Evolutionary conservation across 2,888 invertebrate species (phyloP).

Genomic region (Pandemis cinnamomeana): DNA sequence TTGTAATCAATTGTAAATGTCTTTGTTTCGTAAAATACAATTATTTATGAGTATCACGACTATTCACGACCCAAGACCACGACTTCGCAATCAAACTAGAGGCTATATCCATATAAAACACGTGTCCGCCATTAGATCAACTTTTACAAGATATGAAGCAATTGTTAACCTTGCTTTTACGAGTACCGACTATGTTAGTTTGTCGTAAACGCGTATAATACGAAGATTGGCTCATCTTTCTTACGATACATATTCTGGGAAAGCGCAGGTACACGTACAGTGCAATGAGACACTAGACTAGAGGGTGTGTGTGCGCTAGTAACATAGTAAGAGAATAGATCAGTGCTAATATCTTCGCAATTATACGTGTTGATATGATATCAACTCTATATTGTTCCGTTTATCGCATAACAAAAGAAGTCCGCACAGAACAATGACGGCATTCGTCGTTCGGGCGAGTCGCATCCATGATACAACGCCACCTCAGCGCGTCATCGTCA

Average conservation of each 20-base stretch:
- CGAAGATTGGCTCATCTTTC: not conserved
- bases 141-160: slow-evolving; percentile 7
- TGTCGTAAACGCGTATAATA: not conserved
- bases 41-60: not conserved
- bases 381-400: not conserved
- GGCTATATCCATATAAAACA: not conserved
- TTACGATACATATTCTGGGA: not conserved
- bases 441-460: not conserved
- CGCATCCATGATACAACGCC: not conserved
- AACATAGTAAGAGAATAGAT: not conserved
- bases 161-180: slow-evolving; percentile 25
- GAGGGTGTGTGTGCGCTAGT: not conserved
- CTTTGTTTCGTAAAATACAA: not conserved
- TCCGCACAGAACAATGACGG: not conserved
- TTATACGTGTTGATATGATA: not conserved
- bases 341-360: not conserved
- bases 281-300: too few relatives aligned
- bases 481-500: not conserved
- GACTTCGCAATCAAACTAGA: slow-evolving; percentile 3
- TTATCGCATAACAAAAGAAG: not conserved
- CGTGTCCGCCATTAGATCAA: slow-evolving; percentile 6
- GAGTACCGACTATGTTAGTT: not conserved
- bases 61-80: not conserved
- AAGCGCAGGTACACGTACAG: not conserved
- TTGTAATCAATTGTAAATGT: not conserved